These are phyloP conservation scores for Xiphophorus maculatus DNA, from an alignment of 2,113 vertebrate species.

Conservation along the genomic window DNA sequence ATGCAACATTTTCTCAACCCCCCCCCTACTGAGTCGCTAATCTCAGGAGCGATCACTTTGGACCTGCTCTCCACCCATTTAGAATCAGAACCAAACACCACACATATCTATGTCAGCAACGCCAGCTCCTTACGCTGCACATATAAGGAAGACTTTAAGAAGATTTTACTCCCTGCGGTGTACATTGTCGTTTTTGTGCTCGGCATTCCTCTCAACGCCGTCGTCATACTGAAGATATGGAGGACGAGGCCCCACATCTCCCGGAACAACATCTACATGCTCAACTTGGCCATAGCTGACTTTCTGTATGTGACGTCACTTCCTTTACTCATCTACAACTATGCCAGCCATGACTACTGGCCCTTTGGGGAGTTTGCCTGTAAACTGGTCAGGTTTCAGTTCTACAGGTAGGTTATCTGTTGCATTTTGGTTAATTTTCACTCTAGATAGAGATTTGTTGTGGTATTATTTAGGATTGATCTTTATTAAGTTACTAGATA, in stretches of 20 bases:
- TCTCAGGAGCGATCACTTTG: constrained; percentile 15
- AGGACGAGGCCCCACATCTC: constrained; percentile 80
- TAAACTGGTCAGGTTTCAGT: constrained; percentile 92
- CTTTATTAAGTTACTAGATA: too few relatives aligned
- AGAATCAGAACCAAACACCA: constrained; percentile 15
- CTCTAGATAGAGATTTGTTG: background rate
- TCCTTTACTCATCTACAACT: constrained; percentile 95
- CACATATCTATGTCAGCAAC: background rate
- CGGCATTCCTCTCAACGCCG: constrained; percentile 86
- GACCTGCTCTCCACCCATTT: constrained; percentile 16
- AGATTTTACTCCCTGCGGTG: constrained; percentile 86
- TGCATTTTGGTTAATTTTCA: background rate
- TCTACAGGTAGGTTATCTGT: constrained; percentile 81
- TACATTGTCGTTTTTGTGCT: constrained; percentile 87
- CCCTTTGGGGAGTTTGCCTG: constrained; percentile 93
- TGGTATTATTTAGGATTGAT: background rate
- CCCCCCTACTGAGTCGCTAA: constrained; percentile 27
- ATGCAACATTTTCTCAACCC: constrained; percentile 43
- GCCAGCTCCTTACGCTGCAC: constrained; percentile 80
- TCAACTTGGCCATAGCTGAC: constrained; percentile 92
- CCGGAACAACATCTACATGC: constrained; percentile 88
- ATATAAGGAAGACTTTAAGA: constrained; percentile 92
- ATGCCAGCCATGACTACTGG: constrained; percentile 92
- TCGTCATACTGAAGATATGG: constrained; percentile 90
- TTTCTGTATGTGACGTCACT: constrained; percentile 94